These are phyloP conservation scores for Chloropsis hardwickii DNA, from an alignment of 2,113 vertebrate species.

Conservation along the genomic window DNA sequence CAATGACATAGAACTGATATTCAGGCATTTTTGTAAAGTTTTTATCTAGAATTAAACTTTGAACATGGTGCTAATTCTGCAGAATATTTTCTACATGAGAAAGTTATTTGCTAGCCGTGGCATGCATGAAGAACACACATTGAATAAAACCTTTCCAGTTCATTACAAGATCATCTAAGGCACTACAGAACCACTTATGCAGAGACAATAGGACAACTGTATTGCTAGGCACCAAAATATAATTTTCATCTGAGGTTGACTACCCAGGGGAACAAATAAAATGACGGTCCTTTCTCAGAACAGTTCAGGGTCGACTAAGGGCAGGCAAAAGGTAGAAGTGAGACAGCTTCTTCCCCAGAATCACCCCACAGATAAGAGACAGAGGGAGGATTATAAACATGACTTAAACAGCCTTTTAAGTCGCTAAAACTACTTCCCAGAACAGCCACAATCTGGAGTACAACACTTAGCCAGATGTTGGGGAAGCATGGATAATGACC, in stretches of 20 bases:
- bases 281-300: neutral
- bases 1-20: neutral
- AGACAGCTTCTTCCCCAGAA: neutral
- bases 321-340: neutral
- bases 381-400: neutral
- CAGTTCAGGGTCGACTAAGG: neutral
- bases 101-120: neutral
- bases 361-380: neutral
- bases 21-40: neutral
- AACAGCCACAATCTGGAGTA: slow-evolving; percentile 54
- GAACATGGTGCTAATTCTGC: neutral
- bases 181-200: neutral
- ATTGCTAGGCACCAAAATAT: neutral
- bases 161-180: neutral
- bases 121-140: neutral
- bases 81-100: neutral
- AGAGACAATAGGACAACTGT: neutral
- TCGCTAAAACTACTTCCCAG: slow-evolving; percentile 27
- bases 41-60: neutral
- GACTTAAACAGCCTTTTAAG: slow-evolving; percentile 42
- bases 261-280: neutral
- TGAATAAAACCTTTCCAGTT: slow-evolving; percentile 7
- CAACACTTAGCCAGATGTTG: slow-evolving; percentile 60
- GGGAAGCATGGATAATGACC: slow-evolving; percentile 52
- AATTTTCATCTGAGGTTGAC: neutral